These are phyloP conservation scores for Peromyscus aztecus DNA, from an alignment of 2,797 vertebrate species.

Conservation along the genomic window DNA sequence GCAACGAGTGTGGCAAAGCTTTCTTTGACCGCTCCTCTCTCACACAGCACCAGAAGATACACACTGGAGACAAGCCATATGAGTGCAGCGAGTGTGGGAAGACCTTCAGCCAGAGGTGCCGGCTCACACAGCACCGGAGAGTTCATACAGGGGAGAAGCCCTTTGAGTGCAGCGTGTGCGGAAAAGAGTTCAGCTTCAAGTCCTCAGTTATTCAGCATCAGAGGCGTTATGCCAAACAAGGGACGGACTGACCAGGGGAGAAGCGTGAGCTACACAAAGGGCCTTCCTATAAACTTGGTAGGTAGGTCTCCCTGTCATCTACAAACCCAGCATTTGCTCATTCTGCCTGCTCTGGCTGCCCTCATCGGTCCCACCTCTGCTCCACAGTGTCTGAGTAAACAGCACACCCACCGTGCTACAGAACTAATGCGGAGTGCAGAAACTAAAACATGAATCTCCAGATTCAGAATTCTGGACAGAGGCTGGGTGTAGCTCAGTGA, in stretches of 20 bases:
- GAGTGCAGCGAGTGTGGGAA: constrained; percentile 81
- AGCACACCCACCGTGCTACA: not conserved
- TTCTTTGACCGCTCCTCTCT: constrained; percentile 82
- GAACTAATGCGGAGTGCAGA: not conserved
- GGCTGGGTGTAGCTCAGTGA: not conserved
- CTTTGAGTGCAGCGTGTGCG: constrained; percentile 81
- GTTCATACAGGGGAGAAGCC: constrained; percentile 85
- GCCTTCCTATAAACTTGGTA: not conserved
- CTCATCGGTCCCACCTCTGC: not conserved
- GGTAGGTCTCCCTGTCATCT: not conserved
- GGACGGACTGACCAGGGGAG: constrained; percentile 69
- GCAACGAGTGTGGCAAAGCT: constrained; percentile 75
- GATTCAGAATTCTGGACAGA: not conserved
- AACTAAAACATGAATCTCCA: not conserved
- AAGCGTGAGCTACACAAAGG: not conserved
- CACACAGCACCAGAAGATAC: constrained; percentile 83
- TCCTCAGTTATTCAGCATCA: constrained; percentile 83
- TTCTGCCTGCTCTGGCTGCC: not conserved
- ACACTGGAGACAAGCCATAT: constrained; percentile 80
- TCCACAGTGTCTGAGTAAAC: constrained; percentile 21
- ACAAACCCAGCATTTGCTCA: not conserved
- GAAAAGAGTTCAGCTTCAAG: constrained; percentile 83
- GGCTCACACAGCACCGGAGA: constrained; percentile 77
- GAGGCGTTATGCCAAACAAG: constrained; percentile 82
- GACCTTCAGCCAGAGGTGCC: constrained; percentile 81